phyloP scores from a whole-genome alignment of 2,113 vertebrate species.

The Cynocephalus volans region DNA sequence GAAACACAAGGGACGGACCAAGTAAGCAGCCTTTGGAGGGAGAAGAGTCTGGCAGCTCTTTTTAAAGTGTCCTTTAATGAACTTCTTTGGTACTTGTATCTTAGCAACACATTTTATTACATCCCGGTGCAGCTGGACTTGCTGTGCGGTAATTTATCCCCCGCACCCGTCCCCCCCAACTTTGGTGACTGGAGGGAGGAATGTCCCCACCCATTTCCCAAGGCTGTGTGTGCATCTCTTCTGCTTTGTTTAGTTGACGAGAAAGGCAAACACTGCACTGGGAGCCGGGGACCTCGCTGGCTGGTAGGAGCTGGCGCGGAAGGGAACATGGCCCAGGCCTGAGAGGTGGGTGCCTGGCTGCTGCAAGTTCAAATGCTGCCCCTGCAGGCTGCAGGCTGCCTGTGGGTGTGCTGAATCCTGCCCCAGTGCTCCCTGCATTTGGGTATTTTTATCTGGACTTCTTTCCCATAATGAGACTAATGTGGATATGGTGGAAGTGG shows the following conservation, averaged over 20 bases:
- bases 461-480: slow-evolving; percentile 40
- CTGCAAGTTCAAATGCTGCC: neutral
- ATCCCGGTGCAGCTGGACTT: slow-evolving; percentile 88
- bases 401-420: slow-evolving; percentile 46
- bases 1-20: slow-evolving; percentile 87
- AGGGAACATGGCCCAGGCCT: neutral
- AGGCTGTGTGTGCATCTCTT: slow-evolving; percentile 78
- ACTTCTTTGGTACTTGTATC: slow-evolving; percentile 92
- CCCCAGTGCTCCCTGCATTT: neutral
- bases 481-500: neutral
- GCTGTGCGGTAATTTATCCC: slow-evolving; percentile 87
- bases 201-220: slow-evolving; percentile 74
- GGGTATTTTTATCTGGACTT: slow-evolving; percentile 69
- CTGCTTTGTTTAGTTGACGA: slow-evolving; percentile 82
- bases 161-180: neutral
- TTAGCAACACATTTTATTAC: slow-evolving; percentile 94
- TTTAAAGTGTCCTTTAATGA: slow-evolving; percentile 93
- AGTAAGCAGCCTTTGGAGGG: slow-evolving; percentile 87
- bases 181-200: slow-evolving; percentile 78
- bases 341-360: neutral
- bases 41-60: slow-evolving; percentile 88
- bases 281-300: slow-evolving; percentile 60
- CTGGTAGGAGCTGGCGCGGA: slow-evolving; percentile 30
- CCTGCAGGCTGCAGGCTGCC: neutral
- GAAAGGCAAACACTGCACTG: slow-evolving; percentile 74